Conservation (phyloP, 2,797 vertebrate genomes). For the Alosa sapidissima region DNA sequence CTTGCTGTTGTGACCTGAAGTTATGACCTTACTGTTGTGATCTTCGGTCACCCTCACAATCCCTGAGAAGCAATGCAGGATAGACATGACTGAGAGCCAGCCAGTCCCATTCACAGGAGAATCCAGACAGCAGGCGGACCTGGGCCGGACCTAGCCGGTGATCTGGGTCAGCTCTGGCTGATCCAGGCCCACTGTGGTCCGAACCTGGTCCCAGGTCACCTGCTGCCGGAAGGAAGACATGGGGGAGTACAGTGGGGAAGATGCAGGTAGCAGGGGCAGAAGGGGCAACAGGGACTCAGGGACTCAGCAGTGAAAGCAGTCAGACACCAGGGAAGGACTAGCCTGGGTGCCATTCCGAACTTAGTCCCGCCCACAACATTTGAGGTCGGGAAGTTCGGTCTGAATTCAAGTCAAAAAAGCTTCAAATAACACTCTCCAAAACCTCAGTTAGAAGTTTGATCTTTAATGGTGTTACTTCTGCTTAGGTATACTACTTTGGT, state of each 20-base stretch:
- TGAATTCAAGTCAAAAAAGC: neutral
- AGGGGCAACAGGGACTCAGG: neutral
- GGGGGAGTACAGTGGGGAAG: neutral
- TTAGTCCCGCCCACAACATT: too few relatives aligned
- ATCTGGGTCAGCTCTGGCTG: neutral
- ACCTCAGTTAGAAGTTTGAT: neutral
- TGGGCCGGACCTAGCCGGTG: neutral
- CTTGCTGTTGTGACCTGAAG: too few relatives aligned
- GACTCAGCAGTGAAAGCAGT: neutral
- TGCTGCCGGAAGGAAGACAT: neutral
- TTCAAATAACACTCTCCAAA: neutral
- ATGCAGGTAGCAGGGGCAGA: neutral
- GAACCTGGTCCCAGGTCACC: neutral
- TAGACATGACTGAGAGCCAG: constrained; percentile 10
- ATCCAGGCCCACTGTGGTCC: neutral
- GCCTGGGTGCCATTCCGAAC: too few relatives aligned
- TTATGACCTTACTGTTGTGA: neutral
- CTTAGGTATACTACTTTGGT: neutral
- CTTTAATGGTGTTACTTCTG: constrained; percentile 2
- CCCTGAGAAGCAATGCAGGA: constrained; percentile 30
- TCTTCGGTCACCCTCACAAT: neutral
- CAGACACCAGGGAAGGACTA: neutral
- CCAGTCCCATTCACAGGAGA: constrained; percentile 1
- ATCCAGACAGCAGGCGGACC: neutral
- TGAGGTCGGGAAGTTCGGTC: too few relatives aligned